Percentiles rank a stretch among this genome's conserved stretches.
Evolutionary conservation across 1,140 invertebrate genomes (phyloP).

Genomic region (Homalodisca vitripennis): DNA sequence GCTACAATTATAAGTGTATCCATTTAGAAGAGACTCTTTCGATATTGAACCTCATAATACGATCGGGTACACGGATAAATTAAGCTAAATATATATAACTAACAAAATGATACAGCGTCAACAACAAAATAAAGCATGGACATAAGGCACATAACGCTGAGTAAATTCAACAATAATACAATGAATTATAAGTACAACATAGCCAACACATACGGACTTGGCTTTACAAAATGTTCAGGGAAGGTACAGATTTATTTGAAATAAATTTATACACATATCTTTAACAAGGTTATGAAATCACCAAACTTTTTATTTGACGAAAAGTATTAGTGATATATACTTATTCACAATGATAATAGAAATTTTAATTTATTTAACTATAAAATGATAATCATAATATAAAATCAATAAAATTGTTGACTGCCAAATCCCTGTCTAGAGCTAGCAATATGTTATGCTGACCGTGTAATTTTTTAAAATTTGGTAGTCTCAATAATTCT

Average conservation of each 20-base stretch:
- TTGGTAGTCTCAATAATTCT: slow-evolving; percentile 6
- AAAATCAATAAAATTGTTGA: slow-evolving; percentile 16
- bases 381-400: slow-evolving; percentile 6
- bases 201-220: slow-evolving; percentile 21
- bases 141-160: slow-evolving; percentile 43
- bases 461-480: slow-evolving; percentile 19
- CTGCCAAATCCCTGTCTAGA: slow-evolving; percentile 28
- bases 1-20: too few species aligned
- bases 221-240: slow-evolving; percentile 11
- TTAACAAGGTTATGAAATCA: slow-evolving; percentile 4
- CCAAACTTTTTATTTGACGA: background rate
- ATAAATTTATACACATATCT: slow-evolving; percentile 5
- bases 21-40: background rate
- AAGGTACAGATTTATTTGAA: slow-evolving; percentile 3
- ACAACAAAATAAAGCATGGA: slow-evolving; percentile 37
- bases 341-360: background rate
- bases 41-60: background rate
- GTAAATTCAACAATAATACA: slow-evolving; percentile 42
- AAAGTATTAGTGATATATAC: background rate
- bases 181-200: slow-evolving; percentile 37
- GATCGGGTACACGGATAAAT: background rate
- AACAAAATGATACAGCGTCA: background rate
- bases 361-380: background rate
- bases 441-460: slow-evolving; percentile 8
- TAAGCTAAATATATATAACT: background rate